Conservation (phyloP, 1,140 invertebrate species). For the Trinorchestia longiramus region DNA sequence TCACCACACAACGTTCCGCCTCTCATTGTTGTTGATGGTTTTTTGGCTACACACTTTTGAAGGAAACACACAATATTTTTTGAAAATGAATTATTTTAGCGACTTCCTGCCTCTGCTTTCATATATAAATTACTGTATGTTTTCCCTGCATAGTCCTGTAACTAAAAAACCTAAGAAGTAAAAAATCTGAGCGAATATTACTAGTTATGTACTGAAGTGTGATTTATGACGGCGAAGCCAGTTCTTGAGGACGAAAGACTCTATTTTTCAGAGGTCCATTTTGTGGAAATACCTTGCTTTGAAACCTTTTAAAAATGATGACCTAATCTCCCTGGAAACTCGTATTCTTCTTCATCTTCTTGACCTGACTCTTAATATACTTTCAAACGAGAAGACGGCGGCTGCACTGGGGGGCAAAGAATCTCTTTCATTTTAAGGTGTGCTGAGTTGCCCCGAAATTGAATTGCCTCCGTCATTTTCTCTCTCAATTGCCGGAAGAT, state of each 20-base stretch:
- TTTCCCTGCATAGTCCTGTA: not conserved
- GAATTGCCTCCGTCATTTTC: constrained; percentile 34
- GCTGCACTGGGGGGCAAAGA: not conserved
- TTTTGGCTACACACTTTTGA: not conserved
- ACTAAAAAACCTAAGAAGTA: not conserved
- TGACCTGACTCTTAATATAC: constrained; percentile 11
- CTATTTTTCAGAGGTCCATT: not conserved
- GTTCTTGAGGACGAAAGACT: not conserved
- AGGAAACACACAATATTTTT: not conserved
- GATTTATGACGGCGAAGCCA: not conserved
- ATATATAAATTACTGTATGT: not conserved
- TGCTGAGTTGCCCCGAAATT: constrained; percentile 33
- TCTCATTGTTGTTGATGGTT: not conserved
- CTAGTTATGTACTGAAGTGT: not conserved
- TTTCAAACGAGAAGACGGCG: not conserved
- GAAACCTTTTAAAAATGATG: constrained; percentile 3
- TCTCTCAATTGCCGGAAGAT: constrained; percentile 29
- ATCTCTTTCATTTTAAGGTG: constrained; percentile 40
- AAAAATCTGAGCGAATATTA: not conserved
- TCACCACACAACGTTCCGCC: not conserved
- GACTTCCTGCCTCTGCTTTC: not conserved
- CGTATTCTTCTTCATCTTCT: not conserved
- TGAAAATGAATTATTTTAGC: not conserved
- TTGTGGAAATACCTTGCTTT: not conserved
- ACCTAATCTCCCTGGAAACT: constrained; percentile 8